Base-by-base conservation (phyloP, 2,113 vertebrate species). In the Odontesthes bonariensis region DNA sequence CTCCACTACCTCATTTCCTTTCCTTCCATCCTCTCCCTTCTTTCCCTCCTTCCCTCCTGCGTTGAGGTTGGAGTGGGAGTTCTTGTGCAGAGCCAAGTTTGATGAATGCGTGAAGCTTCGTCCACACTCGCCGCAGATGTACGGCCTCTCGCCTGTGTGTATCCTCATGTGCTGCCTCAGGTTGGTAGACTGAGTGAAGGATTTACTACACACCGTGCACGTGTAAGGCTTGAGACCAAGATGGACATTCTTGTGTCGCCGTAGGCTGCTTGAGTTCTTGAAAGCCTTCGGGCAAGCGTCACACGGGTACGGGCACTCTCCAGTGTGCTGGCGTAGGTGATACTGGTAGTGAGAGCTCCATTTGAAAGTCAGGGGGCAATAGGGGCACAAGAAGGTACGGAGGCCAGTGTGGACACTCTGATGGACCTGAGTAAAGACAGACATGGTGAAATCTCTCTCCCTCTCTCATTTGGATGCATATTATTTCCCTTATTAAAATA, bases 281-380 rank as follows among this genome's bases (percentile, higher is more conserved):
- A 99, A 98, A 77, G 96, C 96, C 78, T 98, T 98, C 69, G 96
- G 94, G 67, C 97, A 98, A 20, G 89, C 89, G 1, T 95, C 94
- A 62, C 97, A 98, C 0, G 92, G 90, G 90, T 98, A 98, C 1
- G 97, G 97, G 60, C 96, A 94, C 84, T 98, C 97, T 0, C 97
- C 97, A 0, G 97, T 96, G 88, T 98, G 97, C 91, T 97, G 96
- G 5, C 96, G 95, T 81, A 97, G 92, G 89, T 98, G 97, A 91
- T 98, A 98, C 91, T 98, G 97, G 91, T 98, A 98, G 89, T 98
- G 97, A 0, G 97, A 98, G 0, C 96, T 97, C 96, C 97, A 98
- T 83, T 98, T 98, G 86, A 98, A 98, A 42, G 96, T 94, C 80
- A 96, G 91, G 5, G 96, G 95, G 12, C 97, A 98, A 73, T 96